Conservation (phyloP, 2,888 invertebrate species). For the Lithophane semibrunnea region DNA sequence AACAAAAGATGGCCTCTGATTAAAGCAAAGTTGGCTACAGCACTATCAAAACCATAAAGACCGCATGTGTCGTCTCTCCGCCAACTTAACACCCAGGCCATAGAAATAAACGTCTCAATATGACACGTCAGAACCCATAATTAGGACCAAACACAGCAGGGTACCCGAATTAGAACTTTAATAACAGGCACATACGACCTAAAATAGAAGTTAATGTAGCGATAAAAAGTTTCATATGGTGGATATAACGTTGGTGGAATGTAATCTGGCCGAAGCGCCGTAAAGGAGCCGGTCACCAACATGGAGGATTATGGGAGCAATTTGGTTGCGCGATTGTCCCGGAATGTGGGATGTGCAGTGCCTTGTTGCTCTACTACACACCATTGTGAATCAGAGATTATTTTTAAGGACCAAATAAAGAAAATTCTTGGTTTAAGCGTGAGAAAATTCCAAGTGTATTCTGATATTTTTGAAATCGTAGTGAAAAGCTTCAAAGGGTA, state of each 20-base stretch:
- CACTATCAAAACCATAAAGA: slow-evolving; percentile 41
- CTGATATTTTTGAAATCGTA: neutral
- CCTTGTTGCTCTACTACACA: slow-evolving; percentile 17
- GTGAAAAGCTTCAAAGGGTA: neutral
- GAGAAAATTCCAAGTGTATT: neutral
- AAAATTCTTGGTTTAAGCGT: neutral
- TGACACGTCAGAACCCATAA: slow-evolving; percentile 61
- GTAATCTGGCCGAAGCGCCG: slow-evolving; percentile 76
- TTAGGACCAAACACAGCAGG: slow-evolving; percentile 64
- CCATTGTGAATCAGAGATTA: slow-evolving; percentile 42
- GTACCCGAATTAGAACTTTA: slow-evolving; percentile 74
- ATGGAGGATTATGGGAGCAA: slow-evolving; percentile 63
- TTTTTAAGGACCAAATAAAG: slow-evolving; percentile 22
- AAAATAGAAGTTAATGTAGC: slow-evolving; percentile 76
- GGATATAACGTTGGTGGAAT: slow-evolving; percentile 72
- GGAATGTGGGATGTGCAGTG: slow-evolving; percentile 53
- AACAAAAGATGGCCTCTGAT: slow-evolving; percentile 21
- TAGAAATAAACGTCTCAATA: slow-evolving; percentile 63
- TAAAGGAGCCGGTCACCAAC: slow-evolving; percentile 65
- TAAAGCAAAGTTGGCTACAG: slow-evolving; percentile 28
- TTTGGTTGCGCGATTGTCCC: slow-evolving; percentile 58
- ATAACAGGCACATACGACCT: slow-evolving; percentile 71
- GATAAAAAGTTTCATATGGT: slow-evolving; percentile 78
- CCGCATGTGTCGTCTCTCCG: slow-evolving; percentile 42
- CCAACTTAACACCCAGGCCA: slow-evolving; percentile 52